phyloP scores from a whole-genome alignment of 2,797 vertebrate species.

The Crocidura indochinensis region DNA sequence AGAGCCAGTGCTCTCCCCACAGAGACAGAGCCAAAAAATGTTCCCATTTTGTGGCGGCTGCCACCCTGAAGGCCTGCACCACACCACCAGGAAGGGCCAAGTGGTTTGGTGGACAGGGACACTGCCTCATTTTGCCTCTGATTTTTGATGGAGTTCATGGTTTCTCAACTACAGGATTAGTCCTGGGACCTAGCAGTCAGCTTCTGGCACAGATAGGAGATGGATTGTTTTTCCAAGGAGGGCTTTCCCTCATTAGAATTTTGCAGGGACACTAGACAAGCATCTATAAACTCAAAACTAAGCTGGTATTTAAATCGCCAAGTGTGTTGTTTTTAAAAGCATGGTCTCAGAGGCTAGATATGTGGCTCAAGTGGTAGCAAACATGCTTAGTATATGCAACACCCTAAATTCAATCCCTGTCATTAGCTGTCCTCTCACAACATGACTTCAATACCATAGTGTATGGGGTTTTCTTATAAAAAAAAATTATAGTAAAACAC shows the following conservation, averaged over 20 bases:
- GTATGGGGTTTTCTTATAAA: too few species aligned
- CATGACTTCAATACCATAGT: too few species aligned
- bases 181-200: background rate
- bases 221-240: conserved; percentile 6
- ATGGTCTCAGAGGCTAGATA: background rate
- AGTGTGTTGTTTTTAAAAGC: conserved; percentile 21
- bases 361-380: too few species aligned
- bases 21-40: conserved; percentile 46
- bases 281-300: background rate
- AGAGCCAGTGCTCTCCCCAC: conserved; percentile 35
- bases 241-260: background rate
- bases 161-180: conserved; percentile 44
- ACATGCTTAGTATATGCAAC: too few species aligned
- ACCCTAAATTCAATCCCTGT: too few species aligned
- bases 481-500: too few species aligned
- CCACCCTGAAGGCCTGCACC: background rate
- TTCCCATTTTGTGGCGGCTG: conserved; percentile 44
- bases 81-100: background rate
- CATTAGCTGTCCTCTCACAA: too few species aligned
- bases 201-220: background rate
- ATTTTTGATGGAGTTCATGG: conserved; percentile 3
- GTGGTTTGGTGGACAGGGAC: too few species aligned
- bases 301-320: background rate
- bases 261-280: background rate
- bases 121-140: conserved; percentile 6